Percentiles rank a stretch among this genome's conserved stretches.
Conservation (phyloP, 2,113 vertebrate species). For the Rhodinocichla rosea region DNA sequence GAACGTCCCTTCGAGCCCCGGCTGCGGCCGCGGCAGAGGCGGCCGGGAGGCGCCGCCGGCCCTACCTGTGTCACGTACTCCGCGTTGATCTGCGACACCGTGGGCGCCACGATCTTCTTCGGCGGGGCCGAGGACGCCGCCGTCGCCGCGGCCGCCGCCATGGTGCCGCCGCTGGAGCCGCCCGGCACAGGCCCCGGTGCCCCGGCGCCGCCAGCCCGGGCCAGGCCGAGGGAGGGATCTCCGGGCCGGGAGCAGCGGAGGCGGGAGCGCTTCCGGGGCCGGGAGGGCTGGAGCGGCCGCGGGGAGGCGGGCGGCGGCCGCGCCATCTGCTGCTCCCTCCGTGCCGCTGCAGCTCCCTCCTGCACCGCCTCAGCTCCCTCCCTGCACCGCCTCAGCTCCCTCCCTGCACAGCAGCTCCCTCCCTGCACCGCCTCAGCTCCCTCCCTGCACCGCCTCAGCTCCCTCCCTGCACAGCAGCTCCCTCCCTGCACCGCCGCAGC, state of each 20-base stretch:
- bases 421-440: neutral
- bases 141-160: slow-evolving; percentile 9
- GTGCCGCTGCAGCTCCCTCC: neutral
- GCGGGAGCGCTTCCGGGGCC: neutral
- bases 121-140: slow-evolving; percentile 65
- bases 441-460: rapidly evolving
- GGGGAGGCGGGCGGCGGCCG: neutral
- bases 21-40: neutral
- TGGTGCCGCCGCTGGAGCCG: neutral
- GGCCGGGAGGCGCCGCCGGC: neutral
- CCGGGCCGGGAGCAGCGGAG: neutral
- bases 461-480: too few species aligned
- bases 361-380: rapidly evolving
- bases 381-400: neutral
- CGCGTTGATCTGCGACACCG: slow-evolving; percentile 96
- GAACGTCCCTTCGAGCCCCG: rapidly evolving
- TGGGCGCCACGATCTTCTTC: slow-evolving; percentile 92
- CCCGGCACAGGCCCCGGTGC: rapidly evolving
- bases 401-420: too few species aligned
- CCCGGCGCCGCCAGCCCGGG: too few species aligned
- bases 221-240: neutral
- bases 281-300: neutral
- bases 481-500: neutral
- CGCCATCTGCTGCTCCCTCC: neutral
- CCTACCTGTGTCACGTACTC: slow-evolving; percentile 96